Evolutionary conservation across 2,888 invertebrate genomes (phyloP).

Genomic region (Bursaphelenchus okinawaensis): DNA sequence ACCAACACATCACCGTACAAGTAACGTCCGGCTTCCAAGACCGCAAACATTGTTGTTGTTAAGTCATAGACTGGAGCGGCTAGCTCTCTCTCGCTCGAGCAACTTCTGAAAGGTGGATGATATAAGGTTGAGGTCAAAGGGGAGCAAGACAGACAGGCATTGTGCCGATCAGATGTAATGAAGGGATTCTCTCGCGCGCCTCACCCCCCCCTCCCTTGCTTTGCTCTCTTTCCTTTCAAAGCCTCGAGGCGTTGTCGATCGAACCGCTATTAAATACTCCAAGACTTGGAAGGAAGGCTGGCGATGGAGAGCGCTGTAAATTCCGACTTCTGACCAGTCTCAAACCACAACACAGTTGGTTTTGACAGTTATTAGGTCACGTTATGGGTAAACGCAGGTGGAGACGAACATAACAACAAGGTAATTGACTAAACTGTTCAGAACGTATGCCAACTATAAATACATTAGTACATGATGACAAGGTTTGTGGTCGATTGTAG

Average conservation of each 20-base stretch:
- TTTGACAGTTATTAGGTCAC: not conserved
- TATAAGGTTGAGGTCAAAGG: not conserved
- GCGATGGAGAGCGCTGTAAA: not conserved
- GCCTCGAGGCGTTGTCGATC: not conserved
- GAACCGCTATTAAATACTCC: not conserved
- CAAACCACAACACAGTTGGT: not conserved
- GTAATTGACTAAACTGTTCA: no score
- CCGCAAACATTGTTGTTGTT: constrained; percentile 18
- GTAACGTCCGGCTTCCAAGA: constrained; percentile 24
- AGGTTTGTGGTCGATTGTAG: no score
- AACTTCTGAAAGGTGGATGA: not conserved
- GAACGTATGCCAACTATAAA: no score
- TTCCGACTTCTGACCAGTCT: not conserved
- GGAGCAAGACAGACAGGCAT: not conserved
- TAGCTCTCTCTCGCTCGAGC: not conserved
- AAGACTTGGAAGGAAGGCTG: no score
- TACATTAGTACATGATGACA: no score
- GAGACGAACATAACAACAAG: no score
- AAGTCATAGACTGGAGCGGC: constrained; percentile 1
- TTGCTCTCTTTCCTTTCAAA: not conserved
- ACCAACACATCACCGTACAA: constrained; percentile 32
- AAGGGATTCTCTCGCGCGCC: not conserved
- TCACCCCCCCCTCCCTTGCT: not conserved
- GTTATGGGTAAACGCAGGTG: no score
- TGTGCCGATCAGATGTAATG: not conserved